phyloP scores from a whole-genome alignment of 2,888 invertebrate genomes.

The Drosophila limbata region DNA sequence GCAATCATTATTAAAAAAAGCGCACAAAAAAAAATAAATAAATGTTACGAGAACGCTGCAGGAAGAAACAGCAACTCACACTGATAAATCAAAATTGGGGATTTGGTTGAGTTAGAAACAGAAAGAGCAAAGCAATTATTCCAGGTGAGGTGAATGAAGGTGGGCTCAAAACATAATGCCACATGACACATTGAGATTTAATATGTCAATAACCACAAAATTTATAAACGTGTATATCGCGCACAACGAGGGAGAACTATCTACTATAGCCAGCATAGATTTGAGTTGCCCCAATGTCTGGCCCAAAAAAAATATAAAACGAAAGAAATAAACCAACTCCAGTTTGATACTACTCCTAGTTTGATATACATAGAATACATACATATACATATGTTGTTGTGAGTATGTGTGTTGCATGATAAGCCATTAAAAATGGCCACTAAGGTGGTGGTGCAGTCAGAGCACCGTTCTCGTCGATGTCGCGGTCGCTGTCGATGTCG shows the following conservation, averaged over 20 bases:
- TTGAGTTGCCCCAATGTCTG: constrained; percentile 53
- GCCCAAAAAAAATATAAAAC: constrained; percentile 35
- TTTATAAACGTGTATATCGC: constrained; percentile 66
- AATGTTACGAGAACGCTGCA: constrained; percentile 8
- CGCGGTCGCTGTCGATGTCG: constrained; percentile 49
- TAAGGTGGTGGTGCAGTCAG: constrained; percentile 55
- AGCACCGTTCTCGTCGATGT: constrained; percentile 34
- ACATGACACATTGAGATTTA: constrained; percentile 84
- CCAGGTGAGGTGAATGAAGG: neutral
- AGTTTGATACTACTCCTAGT: constrained; percentile 15
- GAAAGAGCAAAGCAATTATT: constrained; percentile 16
- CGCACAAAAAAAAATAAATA: constrained; percentile 10
- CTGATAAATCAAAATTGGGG: constrained; percentile 32
- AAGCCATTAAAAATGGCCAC: constrained; percentile 79
- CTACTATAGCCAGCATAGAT: constrained; percentile 52
- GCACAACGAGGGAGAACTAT: constrained; percentile 32
- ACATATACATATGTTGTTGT: constrained; percentile 6
- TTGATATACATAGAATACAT: constrained; percentile 15
- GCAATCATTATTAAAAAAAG: constrained; percentile 71
- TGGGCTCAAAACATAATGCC: constrained; percentile 78
- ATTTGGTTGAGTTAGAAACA: constrained; percentile 26
- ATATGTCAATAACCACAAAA: constrained; percentile 83
- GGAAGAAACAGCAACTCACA: constrained; percentile 25
- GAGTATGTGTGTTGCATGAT: constrained; percentile 59
- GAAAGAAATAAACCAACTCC: constrained; percentile 7